A percentile compares a stretch with the other conserved stretches of the same genome.
These are phyloP conservation scores for Caiman crocodilus DNA, from an alignment of 2,797 vertebrate species.

Conservation along the genomic window DNA sequence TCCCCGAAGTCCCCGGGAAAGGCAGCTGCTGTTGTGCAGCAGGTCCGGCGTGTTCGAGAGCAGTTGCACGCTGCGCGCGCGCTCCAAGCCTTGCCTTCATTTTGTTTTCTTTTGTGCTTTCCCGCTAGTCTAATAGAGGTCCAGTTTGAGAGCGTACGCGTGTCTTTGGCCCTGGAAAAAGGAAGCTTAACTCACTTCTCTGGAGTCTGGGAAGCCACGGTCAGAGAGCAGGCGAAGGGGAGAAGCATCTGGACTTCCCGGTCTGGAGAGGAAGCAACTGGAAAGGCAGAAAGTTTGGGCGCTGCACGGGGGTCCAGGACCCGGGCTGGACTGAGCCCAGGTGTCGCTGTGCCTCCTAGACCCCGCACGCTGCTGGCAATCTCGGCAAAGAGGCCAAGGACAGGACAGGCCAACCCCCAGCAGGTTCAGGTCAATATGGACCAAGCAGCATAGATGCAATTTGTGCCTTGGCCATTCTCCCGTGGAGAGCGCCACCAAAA, in stretches of 20 bases:
- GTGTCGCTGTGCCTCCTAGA: not conserved
- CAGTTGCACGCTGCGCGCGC: not conserved
- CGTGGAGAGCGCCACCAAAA: not conserved
- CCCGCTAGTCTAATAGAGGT: not conserved
- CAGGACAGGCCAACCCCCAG: not conserved
- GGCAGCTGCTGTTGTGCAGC: not conserved
- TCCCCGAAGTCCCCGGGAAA: not conserved
- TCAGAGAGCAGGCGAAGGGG: not conserved
- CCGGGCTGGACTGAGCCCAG: not conserved
- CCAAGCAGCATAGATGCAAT: no score
- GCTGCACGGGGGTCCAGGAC: no score
- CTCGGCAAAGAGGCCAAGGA: not conserved
- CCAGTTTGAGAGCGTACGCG: no score
- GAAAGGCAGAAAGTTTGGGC: no score
- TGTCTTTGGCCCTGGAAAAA: not conserved
- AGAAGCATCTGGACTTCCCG: no score
- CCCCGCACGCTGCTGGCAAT: no score
- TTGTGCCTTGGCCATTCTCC: not conserved
- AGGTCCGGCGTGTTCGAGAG: not conserved
- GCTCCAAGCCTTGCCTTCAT: not conserved
- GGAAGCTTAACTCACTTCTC: not conserved
- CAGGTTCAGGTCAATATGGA: not conserved
- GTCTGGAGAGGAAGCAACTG: no score
- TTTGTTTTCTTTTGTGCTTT: not conserved
- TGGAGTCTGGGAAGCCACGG: not conserved